These are phyloP conservation scores for Mycetomoellerius zeteki DNA, from an alignment of 1,140 invertebrate species.

Conservation along the genomic window DNA sequence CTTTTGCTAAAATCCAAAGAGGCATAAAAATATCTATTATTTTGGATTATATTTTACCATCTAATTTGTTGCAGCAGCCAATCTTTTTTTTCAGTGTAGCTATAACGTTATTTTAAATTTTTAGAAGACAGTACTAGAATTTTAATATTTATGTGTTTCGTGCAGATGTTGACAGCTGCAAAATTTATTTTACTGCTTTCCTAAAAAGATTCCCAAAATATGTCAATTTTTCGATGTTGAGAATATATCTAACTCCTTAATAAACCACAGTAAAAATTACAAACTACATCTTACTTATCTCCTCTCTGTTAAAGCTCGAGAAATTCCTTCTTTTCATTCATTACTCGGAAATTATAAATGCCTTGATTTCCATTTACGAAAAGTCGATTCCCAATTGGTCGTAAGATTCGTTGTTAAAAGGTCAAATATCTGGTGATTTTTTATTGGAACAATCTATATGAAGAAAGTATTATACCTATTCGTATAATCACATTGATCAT, in stretches of 20 bases:
- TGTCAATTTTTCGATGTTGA: too few species aligned
- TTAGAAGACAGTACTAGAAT: too few species aligned
- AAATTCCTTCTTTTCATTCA: not conserved
- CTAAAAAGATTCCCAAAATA: too few species aligned
- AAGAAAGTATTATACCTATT: not conserved
- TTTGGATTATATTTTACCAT: too few species aligned
- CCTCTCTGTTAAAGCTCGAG: not conserved
- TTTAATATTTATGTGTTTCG: too few species aligned
- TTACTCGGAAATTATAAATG: not conserved
- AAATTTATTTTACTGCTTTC: too few species aligned
- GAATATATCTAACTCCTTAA: too few species aligned
- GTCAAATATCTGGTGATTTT: not conserved
- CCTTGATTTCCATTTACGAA: not conserved
- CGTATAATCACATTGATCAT: not conserved
- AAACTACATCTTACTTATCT: not conserved
- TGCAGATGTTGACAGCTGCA: too few species aligned
- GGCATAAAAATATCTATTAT: not conserved
- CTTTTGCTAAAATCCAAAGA: not conserved
- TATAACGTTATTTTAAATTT: too few species aligned
- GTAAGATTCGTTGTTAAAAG: not conserved
- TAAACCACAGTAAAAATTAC: not conserved
- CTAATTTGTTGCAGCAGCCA: too few species aligned
- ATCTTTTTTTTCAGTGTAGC: too few species aligned
- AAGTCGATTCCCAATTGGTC: not conserved
- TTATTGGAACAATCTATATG: not conserved